Evolutionary conservation across 2,888 invertebrate genomes (phyloP).

Genomic region (Protodeltote pygarga): DNA sequence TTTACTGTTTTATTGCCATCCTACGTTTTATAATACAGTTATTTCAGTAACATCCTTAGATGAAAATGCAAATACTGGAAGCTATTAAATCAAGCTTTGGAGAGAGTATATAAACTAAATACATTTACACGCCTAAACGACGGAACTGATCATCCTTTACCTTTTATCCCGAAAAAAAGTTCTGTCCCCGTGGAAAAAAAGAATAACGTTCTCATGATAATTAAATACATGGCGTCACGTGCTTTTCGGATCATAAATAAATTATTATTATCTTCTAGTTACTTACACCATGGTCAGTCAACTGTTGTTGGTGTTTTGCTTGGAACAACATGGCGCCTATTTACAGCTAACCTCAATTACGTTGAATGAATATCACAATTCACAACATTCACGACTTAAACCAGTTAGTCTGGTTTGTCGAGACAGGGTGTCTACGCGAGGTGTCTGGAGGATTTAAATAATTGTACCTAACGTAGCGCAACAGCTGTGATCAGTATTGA

Average conservation of each 20-base stretch:
- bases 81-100: constrained; percentile 23
- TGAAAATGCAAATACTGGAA: constrained; percentile 11
- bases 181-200: too few species aligned
- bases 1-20: constrained; percentile 15
- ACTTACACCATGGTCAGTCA: not conserved
- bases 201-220: too few species aligned
- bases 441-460: constrained; percentile 34
- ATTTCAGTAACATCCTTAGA: constrained; percentile 9
- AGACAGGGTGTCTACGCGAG: constrained; percentile 30
- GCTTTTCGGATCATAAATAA: too few species aligned
- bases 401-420: constrained; percentile 16
- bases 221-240: too few species aligned
- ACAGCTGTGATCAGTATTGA: constrained; percentile 5
- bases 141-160: too few species aligned
- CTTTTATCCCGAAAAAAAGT: too few species aligned
- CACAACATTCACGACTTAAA: too few species aligned
- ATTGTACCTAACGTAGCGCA: constrained; percentile 18
- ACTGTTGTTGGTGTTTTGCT: too few species aligned
- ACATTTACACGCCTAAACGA: too few species aligned
- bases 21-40: constrained; percentile 29
- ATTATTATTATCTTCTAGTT: not conserved
- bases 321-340: too few species aligned
- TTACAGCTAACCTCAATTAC: constrained; percentile 23
- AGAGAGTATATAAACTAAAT: too few species aligned
- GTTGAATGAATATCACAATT: constrained; percentile 30